Base-by-base conservation (phyloP, 2,888 invertebrate genomes). In the Pheosia gnoma region DNA sequence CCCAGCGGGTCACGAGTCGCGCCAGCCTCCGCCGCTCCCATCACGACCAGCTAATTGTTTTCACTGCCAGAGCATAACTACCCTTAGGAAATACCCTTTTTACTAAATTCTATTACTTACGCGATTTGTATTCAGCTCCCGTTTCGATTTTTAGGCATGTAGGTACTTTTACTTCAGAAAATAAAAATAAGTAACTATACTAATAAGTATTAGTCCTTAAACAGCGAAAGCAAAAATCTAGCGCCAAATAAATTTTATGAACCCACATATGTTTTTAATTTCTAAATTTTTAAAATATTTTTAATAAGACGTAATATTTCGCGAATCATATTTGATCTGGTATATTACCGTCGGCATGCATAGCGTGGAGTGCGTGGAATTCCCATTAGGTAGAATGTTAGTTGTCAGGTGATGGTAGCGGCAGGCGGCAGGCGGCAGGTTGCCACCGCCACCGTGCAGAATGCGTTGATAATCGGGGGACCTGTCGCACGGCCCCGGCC, bases 391-490 rank as follows among this genome's bases (percentile, higher is more conserved):
- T 65, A 78, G 75, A 80, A 81, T 72, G 72, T 75, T 55, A 71
- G 75, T 70, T 79, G 73, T 71, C 67, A 67, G 75, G 75, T 78
- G 72, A 74, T 76, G 67, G 76, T 72, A 71, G 75, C 84, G 81
- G 83, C 82, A 84, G 81, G 83, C 82, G 83, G 80, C 75, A 68
- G n/a, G 66, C 73, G 72, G 70, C 67, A 70, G 70, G 69, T 71
- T 69, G 69, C 81, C 79, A 86, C 36, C 53, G 53, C 70, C 66
- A 74, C 86, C 89, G 87, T 87, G 87, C 86, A 88, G 85, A 91
- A 93, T 90, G 91, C 92, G 93, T 90, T 77, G 83, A 89, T 87
- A 93, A 92, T 92, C 86, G 85, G 85, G 25, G 70, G 88, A 91
- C 91, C 90, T 90, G 92, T 93, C 92, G 89, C 93, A 92, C 92